phyloP scores from a whole-genome alignment of 2,888 invertebrate genomes.

The Syrista parreyssii region DNA sequence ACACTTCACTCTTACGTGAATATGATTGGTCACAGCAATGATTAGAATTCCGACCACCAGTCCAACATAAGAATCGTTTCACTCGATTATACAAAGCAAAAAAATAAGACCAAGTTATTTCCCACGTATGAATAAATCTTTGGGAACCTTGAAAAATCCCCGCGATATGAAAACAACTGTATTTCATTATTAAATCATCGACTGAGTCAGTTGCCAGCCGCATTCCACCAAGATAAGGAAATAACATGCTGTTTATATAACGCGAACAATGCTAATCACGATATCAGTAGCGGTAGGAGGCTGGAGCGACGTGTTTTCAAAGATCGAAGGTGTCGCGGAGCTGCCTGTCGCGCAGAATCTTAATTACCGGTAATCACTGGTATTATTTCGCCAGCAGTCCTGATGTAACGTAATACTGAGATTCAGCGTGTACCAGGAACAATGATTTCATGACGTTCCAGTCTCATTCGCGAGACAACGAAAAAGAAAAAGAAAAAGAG shows the following conservation, averaged over 20 bases:
- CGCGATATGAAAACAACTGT: background rate
- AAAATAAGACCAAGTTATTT: background rate
- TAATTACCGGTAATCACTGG: background rate
- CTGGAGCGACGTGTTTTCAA: background rate
- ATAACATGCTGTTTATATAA: constrained; percentile 13
- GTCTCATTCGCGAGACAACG: background rate
- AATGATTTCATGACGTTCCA: background rate
- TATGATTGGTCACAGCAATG: background rate
- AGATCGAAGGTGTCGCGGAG: background rate
- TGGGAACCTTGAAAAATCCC: background rate
- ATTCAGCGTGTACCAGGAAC: background rate
- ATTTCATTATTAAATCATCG: background rate
- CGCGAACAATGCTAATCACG: constrained; percentile 1
- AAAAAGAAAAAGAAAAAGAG: background rate
- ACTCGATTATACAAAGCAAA: background rate
- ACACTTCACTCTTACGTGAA: background rate
- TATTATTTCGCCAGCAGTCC: background rate
- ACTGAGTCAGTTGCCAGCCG: constrained; percentile 17
- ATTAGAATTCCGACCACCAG: background rate
- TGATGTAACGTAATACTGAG: background rate
- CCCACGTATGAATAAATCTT: background rate
- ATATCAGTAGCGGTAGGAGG: background rate
- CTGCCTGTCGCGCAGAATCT: background rate
- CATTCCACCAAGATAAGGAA: constrained; percentile 34
- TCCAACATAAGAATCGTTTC: background rate